Percentiles rank a stretch among this genome's conserved stretches.
These are phyloP conservation scores for Pteromalus puparum DNA, from an alignment of 1,140 invertebrate genomes.

Conservation along the genomic window DNA sequence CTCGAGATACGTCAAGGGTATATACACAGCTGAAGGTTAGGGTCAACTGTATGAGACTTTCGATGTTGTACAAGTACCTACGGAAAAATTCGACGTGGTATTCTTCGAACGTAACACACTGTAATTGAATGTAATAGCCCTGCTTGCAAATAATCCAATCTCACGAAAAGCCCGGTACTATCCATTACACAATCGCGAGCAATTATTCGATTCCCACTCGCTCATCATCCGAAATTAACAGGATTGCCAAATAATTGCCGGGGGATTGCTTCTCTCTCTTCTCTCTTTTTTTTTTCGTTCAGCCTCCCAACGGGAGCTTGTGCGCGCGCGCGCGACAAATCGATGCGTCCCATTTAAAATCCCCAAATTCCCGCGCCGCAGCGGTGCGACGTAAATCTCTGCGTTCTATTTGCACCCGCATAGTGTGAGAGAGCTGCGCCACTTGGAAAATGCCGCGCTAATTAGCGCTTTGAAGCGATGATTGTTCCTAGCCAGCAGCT, in stretches of 20 bases:
- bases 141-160: not conserved
- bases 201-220: not conserved
- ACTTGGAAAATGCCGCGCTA: constrained; percentile 63
- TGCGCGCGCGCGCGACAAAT: not conserved
- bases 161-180: not conserved
- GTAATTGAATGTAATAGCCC: not conserved
- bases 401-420: constrained; percentile 57
- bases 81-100: no score
- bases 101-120: not conserved
- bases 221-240: not conserved
- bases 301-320: not conserved
- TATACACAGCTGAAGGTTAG: not conserved
- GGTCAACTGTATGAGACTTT: not conserved
- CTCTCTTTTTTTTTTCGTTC: not conserved
- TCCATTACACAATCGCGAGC: not conserved
- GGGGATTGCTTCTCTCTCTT: constrained; percentile 7
- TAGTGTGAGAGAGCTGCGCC: constrained; percentile 59
- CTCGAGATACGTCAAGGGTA: no score
- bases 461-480: constrained; percentile 67
- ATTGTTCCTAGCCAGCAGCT: constrained; percentile 47
- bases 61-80: not conserved
- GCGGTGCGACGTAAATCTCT: constrained; percentile 29
- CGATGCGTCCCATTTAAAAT: constrained; percentile 17
- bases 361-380: not conserved
- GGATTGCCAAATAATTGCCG: constrained; percentile 10